Conservation (phyloP, 2,888 invertebrate genomes). For the Harpalus rufipes region DNA sequence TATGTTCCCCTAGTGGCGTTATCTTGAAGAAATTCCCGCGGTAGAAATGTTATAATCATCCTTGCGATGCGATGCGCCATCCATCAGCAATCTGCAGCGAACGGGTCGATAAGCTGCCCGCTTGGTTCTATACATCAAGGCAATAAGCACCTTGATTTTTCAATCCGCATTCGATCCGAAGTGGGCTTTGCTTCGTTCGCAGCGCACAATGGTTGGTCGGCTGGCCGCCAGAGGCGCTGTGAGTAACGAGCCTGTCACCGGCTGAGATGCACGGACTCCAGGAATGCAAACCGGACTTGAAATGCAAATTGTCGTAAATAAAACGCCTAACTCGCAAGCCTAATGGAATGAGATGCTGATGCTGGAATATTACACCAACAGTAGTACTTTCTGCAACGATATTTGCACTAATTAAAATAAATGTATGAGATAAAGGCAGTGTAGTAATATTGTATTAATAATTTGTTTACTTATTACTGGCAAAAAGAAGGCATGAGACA, state of each 20-base stretch:
- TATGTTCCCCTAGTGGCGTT: conserved; percentile 11
- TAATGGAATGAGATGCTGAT: neutral
- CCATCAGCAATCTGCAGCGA: conserved; percentile 38
- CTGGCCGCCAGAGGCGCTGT: conserved; percentile 44
- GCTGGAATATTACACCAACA: too few species aligned
- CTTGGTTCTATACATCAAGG: conserved; percentile 59
- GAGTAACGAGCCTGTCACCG: conserved; percentile 61
- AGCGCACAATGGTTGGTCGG: conserved; percentile 54
- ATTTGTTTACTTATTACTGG: too few species aligned
- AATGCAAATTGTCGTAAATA: conserved; percentile 26
- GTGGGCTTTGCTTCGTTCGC: neutral
- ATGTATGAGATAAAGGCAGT: too few species aligned
- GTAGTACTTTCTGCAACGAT: too few species aligned
- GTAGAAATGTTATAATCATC: conserved; percentile 54
- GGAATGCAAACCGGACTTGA: conserved; percentile 11
- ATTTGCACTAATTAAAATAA: too few species aligned
- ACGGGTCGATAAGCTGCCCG: conserved; percentile 39
- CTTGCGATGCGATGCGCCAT: conserved; percentile 36
- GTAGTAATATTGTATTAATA: too few species aligned
- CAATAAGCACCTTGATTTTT: conserved; percentile 66
- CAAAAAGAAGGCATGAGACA: too few species aligned
- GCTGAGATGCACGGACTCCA: conserved; percentile 24
- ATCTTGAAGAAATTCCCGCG: conserved; percentile 16
- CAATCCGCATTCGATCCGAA: conserved; percentile 41
- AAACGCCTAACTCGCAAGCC: neutral